phyloP scores from a whole-genome alignment of 30 jellyfish, hydroid and myxozoan genomes.

The Mastigias papua region DNA sequence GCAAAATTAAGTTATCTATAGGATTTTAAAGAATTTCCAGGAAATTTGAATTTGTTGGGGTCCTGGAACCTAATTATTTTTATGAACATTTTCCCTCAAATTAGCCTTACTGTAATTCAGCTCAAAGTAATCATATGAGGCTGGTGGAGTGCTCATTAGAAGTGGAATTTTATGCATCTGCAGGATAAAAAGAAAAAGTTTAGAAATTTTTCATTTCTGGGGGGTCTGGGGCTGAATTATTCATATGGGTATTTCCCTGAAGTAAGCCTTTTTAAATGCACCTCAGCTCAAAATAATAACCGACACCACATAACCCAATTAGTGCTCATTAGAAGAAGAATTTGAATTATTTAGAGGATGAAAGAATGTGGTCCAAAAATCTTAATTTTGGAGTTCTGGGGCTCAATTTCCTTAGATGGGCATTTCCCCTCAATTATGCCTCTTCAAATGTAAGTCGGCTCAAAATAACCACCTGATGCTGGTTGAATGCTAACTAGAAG shows the following conservation, averaged over 20 bases:
- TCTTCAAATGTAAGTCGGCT: too few relatives aligned
- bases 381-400: too few relatives aligned
- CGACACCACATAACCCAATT: background rate
- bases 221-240: background rate
- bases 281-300: background rate
- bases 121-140: background rate
- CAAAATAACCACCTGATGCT: too few relatives aligned
- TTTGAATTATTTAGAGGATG: background rate
- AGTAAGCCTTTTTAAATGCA: background rate
- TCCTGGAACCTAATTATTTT: background rate
- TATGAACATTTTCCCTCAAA: background rate
- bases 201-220: background rate
- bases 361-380: background rate
- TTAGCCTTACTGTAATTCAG: background rate
- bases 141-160: slow-evolving; percentile 15
- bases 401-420: too few relatives aligned
- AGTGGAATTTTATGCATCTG: slow-evolving; percentile 7
- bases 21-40: background rate
- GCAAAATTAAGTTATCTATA: background rate
- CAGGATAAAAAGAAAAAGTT: background rate
- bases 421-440: too few relatives aligned
- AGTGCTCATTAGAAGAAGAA: background rate
- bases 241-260: slow-evolving; percentile 5
- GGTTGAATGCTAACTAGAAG: too few relatives aligned
- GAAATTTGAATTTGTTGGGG: background rate